Percentiles rank a stretch among this genome's conserved stretches.
These are phyloP conservation scores for Odontomachus brunneus DNA, from an alignment of 1,140 invertebrate species.

Conservation along the genomic window DNA sequence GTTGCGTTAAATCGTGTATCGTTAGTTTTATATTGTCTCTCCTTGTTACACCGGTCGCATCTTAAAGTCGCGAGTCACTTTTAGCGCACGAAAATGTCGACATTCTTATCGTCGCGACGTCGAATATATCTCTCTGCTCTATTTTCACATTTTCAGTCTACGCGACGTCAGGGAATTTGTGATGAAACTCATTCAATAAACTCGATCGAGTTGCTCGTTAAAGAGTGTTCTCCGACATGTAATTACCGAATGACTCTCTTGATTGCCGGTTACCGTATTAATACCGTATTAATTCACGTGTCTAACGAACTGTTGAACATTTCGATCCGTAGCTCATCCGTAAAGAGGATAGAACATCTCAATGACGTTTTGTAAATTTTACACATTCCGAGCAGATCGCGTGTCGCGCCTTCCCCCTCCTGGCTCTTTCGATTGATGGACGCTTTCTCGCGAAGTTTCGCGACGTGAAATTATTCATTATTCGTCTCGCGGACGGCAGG, in stretches of 20 bases:
- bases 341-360: not conserved
- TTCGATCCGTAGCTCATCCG: conserved; percentile 1
- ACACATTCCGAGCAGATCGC: not conserved
- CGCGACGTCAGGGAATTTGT: no score
- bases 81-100: not conserved
- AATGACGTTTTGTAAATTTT: conserved; percentile 18
- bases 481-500: not conserved
- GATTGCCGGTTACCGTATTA: conserved; percentile 27
- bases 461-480: conserved; percentile 29
- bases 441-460: no score
- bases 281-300: not conserved
- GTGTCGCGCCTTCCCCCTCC: not conserved
- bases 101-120: not conserved
- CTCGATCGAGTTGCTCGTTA: no score
- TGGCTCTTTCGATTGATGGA: not conserved
- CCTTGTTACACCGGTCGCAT: not conserved
- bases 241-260: conserved; percentile 27
- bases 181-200: no score
- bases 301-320: conserved; percentile 30
- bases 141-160: no score
- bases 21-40: conserved; percentile 23
- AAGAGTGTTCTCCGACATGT: conserved; percentile 25
- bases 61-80: not conserved
- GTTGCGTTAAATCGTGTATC: conserved; percentile 39
- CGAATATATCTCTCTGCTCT: no score